phyloP scores from a whole-genome alignment of 2,888 invertebrate genomes.

The Stratiomys singularior region DNA sequence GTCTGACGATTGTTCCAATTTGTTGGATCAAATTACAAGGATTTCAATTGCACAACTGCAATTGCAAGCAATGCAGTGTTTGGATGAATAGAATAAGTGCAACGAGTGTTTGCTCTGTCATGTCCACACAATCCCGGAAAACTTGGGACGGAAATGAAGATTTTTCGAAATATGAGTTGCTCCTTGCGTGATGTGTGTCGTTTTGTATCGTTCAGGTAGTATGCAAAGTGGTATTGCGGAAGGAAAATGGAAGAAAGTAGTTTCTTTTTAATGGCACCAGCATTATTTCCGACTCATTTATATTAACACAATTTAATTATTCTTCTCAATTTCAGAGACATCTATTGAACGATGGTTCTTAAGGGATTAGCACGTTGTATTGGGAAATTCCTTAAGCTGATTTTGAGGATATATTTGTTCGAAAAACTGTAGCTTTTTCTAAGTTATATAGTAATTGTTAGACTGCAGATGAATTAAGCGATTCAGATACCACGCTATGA shows the following conservation, averaged over 20 bases:
- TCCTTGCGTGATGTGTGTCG: background rate
- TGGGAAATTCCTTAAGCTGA: no score
- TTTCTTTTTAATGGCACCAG: background rate
- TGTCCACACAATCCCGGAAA: slow-evolving; percentile 31
- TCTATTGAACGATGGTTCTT: no score
- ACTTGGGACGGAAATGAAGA: slow-evolving; percentile 34
- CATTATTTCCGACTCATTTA: no score
- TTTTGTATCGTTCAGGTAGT: background rate
- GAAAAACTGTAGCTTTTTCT: no score
- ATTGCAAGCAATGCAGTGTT: slow-evolving; percentile 24
- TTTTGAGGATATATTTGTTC: no score
- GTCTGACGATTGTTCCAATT: slow-evolving; percentile 58
- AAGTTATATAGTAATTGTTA: no score
- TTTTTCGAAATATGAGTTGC: slow-evolving; percentile 36
- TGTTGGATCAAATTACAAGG: slow-evolving; percentile 56
- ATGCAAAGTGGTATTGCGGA: background rate
- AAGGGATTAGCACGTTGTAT: no score
- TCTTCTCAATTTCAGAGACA: no score
- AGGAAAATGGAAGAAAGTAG: background rate
- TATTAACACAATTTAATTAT: no score
- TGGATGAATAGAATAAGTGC: slow-evolving; percentile 1
- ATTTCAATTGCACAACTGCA: slow-evolving; percentile 37
- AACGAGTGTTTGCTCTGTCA: slow-evolving; percentile 34
- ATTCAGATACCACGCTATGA: no score
- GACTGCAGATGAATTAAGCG: no score